Evolutionary conservation across 2,888 invertebrate genomes (phyloP).

Genomic region (Ichneumoninae sp.): DNA sequence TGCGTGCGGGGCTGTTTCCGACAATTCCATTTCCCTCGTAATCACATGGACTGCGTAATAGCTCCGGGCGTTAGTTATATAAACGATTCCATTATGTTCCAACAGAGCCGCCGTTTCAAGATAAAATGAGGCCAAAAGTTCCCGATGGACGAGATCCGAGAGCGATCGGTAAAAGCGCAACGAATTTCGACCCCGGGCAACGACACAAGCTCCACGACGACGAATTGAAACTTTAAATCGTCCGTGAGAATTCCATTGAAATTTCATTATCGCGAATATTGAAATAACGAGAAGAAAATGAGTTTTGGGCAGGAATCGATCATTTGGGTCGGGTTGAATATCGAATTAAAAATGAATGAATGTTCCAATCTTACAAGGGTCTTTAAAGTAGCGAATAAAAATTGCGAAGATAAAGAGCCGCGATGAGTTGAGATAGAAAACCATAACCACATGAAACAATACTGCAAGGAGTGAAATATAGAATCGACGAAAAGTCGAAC

Average conservation of each 20-base stretch:
- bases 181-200: not conserved
- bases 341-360: too few species aligned
- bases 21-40: constrained; percentile 38
- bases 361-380: too few species aligned
- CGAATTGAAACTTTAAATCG: constrained; percentile 7
- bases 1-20: constrained; percentile 14
- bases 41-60: constrained; percentile 32
- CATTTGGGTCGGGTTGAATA: too few species aligned
- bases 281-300: too few species aligned
- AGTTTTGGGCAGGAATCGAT: too few species aligned
- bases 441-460: too few species aligned
- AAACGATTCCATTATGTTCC: constrained; percentile 40
- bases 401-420: too few species aligned
- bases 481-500: too few species aligned
- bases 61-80: constrained; percentile 10
- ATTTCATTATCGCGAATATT: not conserved
- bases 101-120: not conserved
- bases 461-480: too few species aligned
- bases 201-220: not conserved
- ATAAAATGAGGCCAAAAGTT: constrained; percentile 19
- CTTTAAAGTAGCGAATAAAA: too few species aligned
- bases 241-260: not conserved
- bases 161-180: constrained; percentile 6
- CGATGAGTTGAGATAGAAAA: too few species aligned
- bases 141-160: not conserved